Evolutionary conservation across 2,113 vertebrate genomes (phyloP).

Genomic region (Chinchilla lanigera): DNA sequence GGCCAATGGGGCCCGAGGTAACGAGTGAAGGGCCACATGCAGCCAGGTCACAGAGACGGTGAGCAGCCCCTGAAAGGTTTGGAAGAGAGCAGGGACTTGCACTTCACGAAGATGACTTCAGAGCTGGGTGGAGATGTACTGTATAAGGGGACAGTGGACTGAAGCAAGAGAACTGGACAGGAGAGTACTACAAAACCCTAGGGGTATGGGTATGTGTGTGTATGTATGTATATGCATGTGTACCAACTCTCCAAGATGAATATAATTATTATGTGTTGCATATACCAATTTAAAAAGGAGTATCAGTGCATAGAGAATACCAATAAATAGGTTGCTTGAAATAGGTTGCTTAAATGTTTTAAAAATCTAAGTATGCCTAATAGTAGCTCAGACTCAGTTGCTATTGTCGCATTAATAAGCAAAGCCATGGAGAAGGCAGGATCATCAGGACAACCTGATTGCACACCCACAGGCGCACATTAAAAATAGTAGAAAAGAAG

Average conservation of each 20-base stretch:
- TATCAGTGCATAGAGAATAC: background rate
- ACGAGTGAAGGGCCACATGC: background rate
- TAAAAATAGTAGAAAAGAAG: too few relatives aligned
- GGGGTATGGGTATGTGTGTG: background rate
- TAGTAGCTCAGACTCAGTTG: background rate
- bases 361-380: background rate
- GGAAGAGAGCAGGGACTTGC: too few relatives aligned
- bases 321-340: background rate
- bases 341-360: background rate
- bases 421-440: background rate
- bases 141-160: background rate
- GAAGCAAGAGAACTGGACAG: background rate
- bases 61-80: background rate
- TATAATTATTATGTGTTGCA: background rate
- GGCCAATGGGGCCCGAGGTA: background rate
- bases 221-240: background rate
- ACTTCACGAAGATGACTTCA: background rate
- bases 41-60: rapidly evolving
- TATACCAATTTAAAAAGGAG: background rate
- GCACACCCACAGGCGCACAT: rapidly evolving
- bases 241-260: background rate
- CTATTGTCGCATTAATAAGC: background rate
- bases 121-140: rapidly evolving
- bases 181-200: background rate
- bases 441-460: background rate